Evolutionary conservation across 2,113 vertebrate species (phyloP).

Genomic region (Melanocharis versteri): DNA sequence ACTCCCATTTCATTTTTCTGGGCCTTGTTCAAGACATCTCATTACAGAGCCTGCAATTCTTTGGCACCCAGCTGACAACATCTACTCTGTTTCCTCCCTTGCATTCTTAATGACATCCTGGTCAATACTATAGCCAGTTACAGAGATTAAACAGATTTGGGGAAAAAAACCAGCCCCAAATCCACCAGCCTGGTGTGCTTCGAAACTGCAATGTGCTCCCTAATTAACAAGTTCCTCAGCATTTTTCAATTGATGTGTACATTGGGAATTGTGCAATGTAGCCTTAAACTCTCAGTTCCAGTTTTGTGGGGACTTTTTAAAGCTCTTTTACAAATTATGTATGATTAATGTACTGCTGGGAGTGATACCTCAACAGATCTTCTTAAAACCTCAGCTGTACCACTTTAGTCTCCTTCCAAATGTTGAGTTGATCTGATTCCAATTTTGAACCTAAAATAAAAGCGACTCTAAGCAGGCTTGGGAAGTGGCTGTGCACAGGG

Average conservation of each 20-base stretch:
- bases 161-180: neutral
- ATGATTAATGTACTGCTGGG: neutral
- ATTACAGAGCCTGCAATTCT: neutral
- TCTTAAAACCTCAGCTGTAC: constrained; percentile 7
- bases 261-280: neutral
- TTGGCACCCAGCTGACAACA: constrained; percentile 35
- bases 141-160: neutral
- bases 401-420: constrained; percentile 24
- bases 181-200: neutral
- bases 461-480: neutral
- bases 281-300: neutral
- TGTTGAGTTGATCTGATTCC: constrained; percentile 30
- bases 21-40: constrained; percentile 1
- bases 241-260: neutral
- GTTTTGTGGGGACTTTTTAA: neutral
- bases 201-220: neutral
- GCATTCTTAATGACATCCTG: constrained; percentile 25
- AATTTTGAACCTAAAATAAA: constrained; percentile 4
- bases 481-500: neutral
- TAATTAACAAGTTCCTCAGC: neutral
- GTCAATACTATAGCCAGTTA: constrained; percentile 2
- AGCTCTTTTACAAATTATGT: neutral
- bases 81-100: neutral
- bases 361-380: neutral
- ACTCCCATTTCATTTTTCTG: neutral